phyloP scores from a whole-genome alignment of 2,888 invertebrate species.

The Latrodectus hesperus region DNA sequence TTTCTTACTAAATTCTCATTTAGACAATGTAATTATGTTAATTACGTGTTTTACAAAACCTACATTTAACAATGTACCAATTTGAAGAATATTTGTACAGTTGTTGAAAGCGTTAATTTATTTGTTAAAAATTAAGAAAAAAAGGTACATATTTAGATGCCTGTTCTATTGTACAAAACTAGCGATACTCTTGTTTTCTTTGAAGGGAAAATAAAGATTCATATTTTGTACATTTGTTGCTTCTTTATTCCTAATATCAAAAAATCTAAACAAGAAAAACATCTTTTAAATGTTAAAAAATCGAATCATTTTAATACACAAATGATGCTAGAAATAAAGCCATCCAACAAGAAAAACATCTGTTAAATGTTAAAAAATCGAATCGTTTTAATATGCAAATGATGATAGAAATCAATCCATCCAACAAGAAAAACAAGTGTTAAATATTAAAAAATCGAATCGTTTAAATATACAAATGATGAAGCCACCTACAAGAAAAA shows the following conservation, averaged over 20 bases:
- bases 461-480: not conserved
- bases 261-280: too few relatives aligned
- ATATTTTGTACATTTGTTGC: constrained; percentile 50
- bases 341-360: not conserved
- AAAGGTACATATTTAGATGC: constrained; percentile 55
- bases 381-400: too few relatives aligned
- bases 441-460: too few relatives aligned
- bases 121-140: constrained; percentile 47
- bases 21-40: too few relatives aligned
- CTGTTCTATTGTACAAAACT: constrained; percentile 43
- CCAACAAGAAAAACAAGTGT: too few relatives aligned
- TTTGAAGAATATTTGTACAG: constrained; percentile 32
- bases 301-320: not conserved
- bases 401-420: too few relatives aligned
- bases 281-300: not conserved
- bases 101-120: constrained; percentile 64
- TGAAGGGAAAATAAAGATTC: constrained; percentile 64
- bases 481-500: too few relatives aligned
- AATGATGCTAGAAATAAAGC: too few relatives aligned
- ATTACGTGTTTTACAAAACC: too few relatives aligned
- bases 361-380: too few relatives aligned
- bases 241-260: not conserved
- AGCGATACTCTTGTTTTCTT: constrained; percentile 42
- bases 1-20: too few relatives aligned
- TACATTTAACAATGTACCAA: not conserved